These are phyloP conservation scores for Blennius ocellaris DNA, from an alignment of 2,113 vertebrate species.

Conservation along the genomic window DNA sequence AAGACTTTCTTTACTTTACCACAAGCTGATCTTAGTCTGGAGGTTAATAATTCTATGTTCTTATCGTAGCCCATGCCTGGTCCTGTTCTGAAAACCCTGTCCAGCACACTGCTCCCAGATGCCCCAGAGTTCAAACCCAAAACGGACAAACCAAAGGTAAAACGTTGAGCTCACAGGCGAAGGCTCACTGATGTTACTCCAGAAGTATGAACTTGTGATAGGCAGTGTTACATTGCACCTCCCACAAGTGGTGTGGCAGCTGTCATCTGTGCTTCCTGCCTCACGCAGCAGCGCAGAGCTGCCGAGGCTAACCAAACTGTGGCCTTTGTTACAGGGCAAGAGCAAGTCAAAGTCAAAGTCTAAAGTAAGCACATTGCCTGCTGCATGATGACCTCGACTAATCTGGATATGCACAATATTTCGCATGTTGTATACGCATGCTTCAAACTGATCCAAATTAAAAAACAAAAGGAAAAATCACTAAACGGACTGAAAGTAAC, in stretches of 20 bases:
- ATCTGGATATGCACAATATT: not conserved
- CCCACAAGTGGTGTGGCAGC: conserved; percentile 5
- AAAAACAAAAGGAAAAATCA: not conserved
- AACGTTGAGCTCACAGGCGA: not conserved
- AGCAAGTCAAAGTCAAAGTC: conserved; percentile 81
- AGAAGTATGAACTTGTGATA: not conserved
- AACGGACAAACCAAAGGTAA: conserved; percentile 79
- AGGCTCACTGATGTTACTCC: not conserved
- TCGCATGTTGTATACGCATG: not conserved
- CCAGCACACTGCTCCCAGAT: conserved; percentile 64
- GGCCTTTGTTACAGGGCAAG: conserved; percentile 80
- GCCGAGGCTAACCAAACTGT: conserved; percentile 54
- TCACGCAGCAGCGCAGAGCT: not conserved
- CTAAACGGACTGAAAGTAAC: no score
- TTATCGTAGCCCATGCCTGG: conserved; percentile 67
- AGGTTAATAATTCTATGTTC: not conserved
- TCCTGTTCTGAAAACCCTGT: conserved; percentile 62
- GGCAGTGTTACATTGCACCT: conserved; percentile 18
- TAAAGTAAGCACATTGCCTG: conserved; percentile 78
- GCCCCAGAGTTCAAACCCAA: conserved; percentile 59
- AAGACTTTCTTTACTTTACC: not conserved
- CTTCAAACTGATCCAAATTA: not conserved
- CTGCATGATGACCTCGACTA: conserved; percentile 44
- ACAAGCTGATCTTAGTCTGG: not conserved
- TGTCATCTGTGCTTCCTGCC: not conserved